Base-by-base conservation (phyloP, 2,888 invertebrate species). In the Horisme vitalbata region DNA sequence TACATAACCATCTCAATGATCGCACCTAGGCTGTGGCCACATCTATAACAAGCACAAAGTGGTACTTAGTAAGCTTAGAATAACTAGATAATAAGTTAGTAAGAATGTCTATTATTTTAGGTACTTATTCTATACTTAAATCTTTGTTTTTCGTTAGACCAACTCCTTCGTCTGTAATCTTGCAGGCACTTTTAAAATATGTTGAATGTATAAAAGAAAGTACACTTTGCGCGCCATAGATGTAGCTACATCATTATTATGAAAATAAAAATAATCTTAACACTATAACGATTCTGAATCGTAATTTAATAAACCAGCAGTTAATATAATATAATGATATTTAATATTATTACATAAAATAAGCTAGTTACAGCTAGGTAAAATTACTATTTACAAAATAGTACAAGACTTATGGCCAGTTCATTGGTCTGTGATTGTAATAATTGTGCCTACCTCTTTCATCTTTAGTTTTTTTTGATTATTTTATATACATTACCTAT, bases 271-370 rank as follows among this genome's bases (percentile, higher is more conserved):
- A 63, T 75, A 68, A 72, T 62, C 65, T 63, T 70, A 67, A 61
- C 68, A 73, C 61, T n/a, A 65, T 57, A 57, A 78, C 83, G 83
- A 86, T 87, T 86, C 69, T 70, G 52, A 86, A 86, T 79, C 84
- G 80, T 75, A 65, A 18, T 30, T 35, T 11, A 62, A 64, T 63
- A 67, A 67, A 64, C 64, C 71, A 70, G 71, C 69, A 65, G 71
- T 62, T 65, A 68, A 72, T 72, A 78, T 75, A 71, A 70, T 75
- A 74, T n/a, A 68, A 71, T 77, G 75, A 79, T 79, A 81, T 75
- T 45, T 38, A 28, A 31, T 47, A 66, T 63, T 69, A 31, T 71
- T 65, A 70, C 67, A 68, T 74, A 57, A 52, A 47, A 45, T 45
- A 55, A 24, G 37, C 65, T 68, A 68, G 54, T 65, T 77, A 80